Conservation (phyloP, 30 jellyfish, hydroid and myxozoan species). For the Aurelia aurita region DNA sequence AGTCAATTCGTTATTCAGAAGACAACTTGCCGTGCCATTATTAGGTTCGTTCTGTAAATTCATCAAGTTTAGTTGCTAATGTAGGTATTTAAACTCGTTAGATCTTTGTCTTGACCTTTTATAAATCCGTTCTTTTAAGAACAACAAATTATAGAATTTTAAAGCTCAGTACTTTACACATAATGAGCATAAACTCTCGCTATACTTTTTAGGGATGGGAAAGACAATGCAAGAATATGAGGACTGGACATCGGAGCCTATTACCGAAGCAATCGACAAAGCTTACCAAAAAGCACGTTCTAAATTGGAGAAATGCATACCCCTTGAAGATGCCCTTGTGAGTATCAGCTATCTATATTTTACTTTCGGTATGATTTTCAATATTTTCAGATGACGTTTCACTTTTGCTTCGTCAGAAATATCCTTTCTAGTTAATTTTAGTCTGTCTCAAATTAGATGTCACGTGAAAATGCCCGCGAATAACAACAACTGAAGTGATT, state of each 20-base stretch:
- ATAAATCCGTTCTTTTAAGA: not conserved
- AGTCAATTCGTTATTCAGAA: slow-evolving; percentile 69
- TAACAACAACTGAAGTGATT: too few relatives aligned
- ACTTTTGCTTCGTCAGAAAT: too few relatives aligned
- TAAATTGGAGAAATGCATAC: slow-evolving; percentile 72
- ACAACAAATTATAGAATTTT: not conserved
- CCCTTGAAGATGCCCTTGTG: slow-evolving; percentile 88
- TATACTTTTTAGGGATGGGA: slow-evolving; percentile 78
- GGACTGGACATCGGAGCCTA: slow-evolving; percentile 96
- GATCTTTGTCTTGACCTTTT: not conserved
- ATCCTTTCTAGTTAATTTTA: too few relatives aligned
- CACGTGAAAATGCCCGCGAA: too few relatives aligned
- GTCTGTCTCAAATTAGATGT: too few relatives aligned
- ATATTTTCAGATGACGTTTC: not conserved
- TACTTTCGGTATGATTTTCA: not conserved
- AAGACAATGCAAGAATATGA: slow-evolving; percentile 74
- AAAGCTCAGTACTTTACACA: not conserved
- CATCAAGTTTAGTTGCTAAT: not conserved
- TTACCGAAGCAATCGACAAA: slow-evolving; percentile 52
- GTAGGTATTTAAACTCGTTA: not conserved
- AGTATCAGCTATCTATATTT: slow-evolving; percentile 8
- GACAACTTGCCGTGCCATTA: slow-evolving; percentile 93
- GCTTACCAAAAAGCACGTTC: slow-evolving; percentile 74
- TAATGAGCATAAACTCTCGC: not conserved
- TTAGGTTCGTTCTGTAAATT: slow-evolving; percentile 57